phyloP scores from a whole-genome alignment of 2,888 invertebrate species.

The Onchidella celtica region DNA sequence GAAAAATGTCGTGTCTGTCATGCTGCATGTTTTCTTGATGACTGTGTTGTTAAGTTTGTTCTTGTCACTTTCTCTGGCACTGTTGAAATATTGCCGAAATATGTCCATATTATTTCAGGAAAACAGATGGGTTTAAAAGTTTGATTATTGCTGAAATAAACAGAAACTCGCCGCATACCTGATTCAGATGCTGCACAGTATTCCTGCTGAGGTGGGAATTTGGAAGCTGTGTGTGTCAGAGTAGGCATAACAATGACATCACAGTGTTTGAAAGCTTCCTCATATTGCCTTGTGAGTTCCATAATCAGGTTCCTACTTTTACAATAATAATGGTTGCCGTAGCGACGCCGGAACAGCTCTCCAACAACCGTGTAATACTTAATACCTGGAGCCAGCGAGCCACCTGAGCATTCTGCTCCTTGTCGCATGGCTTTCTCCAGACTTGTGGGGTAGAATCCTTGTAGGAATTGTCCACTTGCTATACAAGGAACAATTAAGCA shows the following conservation, averaged over 20 bases:
- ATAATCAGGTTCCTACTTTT: slow-evolving; percentile 60
- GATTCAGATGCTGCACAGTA: not conserved
- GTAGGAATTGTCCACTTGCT: slow-evolving; percentile 23
- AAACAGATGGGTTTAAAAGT: no score
- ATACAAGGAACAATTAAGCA: no score
- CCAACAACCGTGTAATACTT: slow-evolving; percentile 54
- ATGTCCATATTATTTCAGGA: no score
- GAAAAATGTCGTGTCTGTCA: no score
- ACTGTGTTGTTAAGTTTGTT: no score
- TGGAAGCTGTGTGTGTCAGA: slow-evolving; percentile 54
- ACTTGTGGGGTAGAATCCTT: slow-evolving; percentile 34
- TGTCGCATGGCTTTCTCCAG: slow-evolving; percentile 37
- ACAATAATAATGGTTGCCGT: slow-evolving; percentile 60
- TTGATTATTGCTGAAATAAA: no score
- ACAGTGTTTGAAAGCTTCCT: slow-evolving; percentile 59
- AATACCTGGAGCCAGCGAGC: slow-evolving; percentile 27
- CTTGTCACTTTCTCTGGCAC: no score
- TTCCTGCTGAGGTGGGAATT: slow-evolving; percentile 42
- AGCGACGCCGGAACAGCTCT: slow-evolving; percentile 57
- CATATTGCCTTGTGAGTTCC: slow-evolving; percentile 57
- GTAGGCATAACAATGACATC: slow-evolving; percentile 73
- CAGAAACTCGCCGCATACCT: no score
- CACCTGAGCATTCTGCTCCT: slow-evolving; percentile 1
- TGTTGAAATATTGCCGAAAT: no score
- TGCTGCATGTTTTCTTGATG: no score